These are phyloP conservation scores for Nycteola revayana DNA, from an alignment of 2,888 invertebrate species.

Conservation along the genomic window DNA sequence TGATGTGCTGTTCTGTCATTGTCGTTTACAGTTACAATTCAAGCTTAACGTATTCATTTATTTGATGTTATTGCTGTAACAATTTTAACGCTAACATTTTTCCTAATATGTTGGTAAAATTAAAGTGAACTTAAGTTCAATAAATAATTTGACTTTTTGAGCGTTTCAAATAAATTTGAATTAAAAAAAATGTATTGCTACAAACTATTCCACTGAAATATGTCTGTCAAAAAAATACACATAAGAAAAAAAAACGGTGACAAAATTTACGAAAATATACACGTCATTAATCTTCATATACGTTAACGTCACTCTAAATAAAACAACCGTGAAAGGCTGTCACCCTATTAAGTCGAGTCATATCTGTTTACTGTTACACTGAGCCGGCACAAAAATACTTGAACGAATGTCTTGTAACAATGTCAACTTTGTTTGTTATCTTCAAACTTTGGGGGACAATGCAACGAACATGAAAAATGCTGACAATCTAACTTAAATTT, in stretches of 20 bases:
- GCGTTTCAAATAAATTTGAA: too few relatives aligned
- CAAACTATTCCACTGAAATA: too few relatives aligned
- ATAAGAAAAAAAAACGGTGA: too few relatives aligned
- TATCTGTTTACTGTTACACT: slow-evolving; percentile 22
- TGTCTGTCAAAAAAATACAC: neutral
- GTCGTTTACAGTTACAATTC: too few relatives aligned
- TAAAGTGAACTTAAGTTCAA: too few relatives aligned
- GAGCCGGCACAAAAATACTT: slow-evolving; percentile 32
- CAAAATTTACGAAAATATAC: neutral
- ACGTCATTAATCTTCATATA: neutral
- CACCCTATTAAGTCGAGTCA: neutral
- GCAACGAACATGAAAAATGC: slow-evolving; percentile 8
- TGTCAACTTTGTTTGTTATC: slow-evolving; percentile 35
- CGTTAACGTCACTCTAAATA: neutral
- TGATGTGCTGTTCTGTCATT: too few relatives aligned
- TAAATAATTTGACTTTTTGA: too few relatives aligned
- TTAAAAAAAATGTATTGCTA: too few relatives aligned
- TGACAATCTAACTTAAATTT: slow-evolving; percentile 9
- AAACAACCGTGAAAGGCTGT: neutral
- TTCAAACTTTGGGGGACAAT: slow-evolving; percentile 20
- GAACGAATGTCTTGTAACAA: slow-evolving; percentile 25
- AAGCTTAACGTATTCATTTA: too few relatives aligned
- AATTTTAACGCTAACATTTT: too few relatives aligned
- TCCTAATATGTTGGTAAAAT: too few relatives aligned
- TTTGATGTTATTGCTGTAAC: too few relatives aligned